phyloP scores from a whole-genome alignment of 92 coral and sea anemone species.

The Blastomussa wellsi region DNA sequence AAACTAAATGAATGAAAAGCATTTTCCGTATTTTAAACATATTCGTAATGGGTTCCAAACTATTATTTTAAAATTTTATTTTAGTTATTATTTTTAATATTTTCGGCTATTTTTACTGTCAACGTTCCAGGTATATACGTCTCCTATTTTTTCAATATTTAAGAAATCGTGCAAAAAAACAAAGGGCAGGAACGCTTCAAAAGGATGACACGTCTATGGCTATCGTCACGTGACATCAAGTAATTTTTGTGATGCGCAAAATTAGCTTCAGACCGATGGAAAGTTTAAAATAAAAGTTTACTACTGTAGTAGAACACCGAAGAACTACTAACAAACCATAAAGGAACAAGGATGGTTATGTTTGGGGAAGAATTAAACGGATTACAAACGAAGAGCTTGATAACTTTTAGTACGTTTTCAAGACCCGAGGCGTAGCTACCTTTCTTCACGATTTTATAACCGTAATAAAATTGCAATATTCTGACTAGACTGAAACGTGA shows the following conservation, averaged over 20 bases:
- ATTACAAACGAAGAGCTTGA: background rate
- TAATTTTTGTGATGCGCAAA: background rate
- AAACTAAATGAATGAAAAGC: background rate
- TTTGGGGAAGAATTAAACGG: background rate
- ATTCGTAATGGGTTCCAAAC: background rate
- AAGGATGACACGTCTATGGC: background rate
- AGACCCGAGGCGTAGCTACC: too few species aligned
- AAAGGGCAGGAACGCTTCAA: too few species aligned
- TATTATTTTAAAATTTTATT: too few species aligned
- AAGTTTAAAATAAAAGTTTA: too few species aligned
- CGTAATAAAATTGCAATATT: background rate
- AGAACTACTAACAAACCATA: background rate
- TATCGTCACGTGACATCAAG: background rate
- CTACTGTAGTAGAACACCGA: background rate
- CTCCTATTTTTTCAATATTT: too few species aligned
- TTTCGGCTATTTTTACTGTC: too few species aligned
- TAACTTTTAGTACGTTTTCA: background rate
- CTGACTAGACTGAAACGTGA: constrained; percentile 9
- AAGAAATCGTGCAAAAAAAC: too few species aligned
- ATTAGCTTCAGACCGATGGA: too few species aligned
- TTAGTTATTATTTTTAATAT: too few species aligned
- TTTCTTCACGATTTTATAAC: too few species aligned
- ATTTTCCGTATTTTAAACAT: background rate
- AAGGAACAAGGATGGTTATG: background rate
- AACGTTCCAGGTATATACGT: too few species aligned